These are phyloP conservation scores for Lytechinus variegatus DNA, from an alignment of 35 echinoderm and acorn worm genomes.

Conservation along the genomic window DNA sequence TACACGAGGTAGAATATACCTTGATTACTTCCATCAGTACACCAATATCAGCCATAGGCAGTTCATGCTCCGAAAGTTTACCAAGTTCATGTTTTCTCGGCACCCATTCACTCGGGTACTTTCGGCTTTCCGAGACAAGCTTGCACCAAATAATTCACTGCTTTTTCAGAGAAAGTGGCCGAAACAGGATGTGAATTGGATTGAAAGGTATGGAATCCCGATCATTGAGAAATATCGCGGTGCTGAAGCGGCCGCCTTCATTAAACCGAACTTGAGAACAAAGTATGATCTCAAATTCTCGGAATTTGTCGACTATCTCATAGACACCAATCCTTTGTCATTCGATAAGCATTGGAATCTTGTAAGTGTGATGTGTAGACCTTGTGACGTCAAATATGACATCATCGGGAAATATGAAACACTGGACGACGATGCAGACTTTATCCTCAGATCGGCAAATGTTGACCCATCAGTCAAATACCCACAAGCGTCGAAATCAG, in stretches of 20 bases:
- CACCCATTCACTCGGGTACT: constrained; percentile 79
- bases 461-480: constrained; percentile 59
- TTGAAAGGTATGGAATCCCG: not conserved
- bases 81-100: constrained; percentile 84
- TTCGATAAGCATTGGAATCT: constrained; percentile 71
- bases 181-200: not conserved
- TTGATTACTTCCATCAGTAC: constrained; percentile 30
- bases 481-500: constrained; percentile 61
- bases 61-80: constrained; percentile 69
- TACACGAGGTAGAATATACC: not conserved
- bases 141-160: constrained; percentile 59
- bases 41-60: constrained; percentile 19
- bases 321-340: not conserved
- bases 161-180: not conserved
- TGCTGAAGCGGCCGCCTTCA: not conserved
- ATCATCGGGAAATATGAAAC: constrained; percentile 89
- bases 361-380: constrained; percentile 54
- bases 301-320: constrained; percentile 68
- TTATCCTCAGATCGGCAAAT: constrained; percentile 52
- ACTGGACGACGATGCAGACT: constrained; percentile 71
- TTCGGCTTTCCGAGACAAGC: constrained; percentile 86
- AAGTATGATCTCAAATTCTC: constrained; percentile 70
- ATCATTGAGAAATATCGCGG: not conserved
- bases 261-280: not conserved
- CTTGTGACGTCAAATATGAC: constrained; percentile 81